phyloP scores from a whole-genome alignment of 2,113 vertebrate species.

The Dicerorhinus sumatrensis region DNA sequence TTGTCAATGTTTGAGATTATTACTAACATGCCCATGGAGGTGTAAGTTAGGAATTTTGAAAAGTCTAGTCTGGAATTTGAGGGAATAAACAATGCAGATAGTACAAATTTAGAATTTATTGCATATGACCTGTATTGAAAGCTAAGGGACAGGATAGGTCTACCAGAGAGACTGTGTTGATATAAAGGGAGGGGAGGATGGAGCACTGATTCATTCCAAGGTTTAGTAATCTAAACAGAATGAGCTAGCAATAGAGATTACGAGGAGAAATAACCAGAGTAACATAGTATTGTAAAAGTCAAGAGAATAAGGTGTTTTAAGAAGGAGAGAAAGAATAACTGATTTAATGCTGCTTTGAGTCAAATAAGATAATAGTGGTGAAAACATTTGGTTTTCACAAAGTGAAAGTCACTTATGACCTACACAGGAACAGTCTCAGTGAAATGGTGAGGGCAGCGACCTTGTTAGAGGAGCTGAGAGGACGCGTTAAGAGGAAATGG shows the following conservation, averaged over 20 bases:
- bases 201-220: background rate
- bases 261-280: background rate
- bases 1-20: background rate
- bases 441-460: background rate
- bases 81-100: background rate
- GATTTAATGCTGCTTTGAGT: background rate
- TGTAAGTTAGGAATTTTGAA: background rate
- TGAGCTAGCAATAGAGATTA: background rate
- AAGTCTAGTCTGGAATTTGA: background rate
- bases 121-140: background rate
- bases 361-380: background rate
- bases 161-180: background rate
- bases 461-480: background rate
- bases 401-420: background rate
- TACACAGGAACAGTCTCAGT: background rate
- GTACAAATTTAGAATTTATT: background rate
- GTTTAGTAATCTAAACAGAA: background rate
- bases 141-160: background rate
- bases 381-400: background rate
- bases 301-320: background rate
- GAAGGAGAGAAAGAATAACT: background rate
- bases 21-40: background rate
- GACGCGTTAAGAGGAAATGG: background rate
- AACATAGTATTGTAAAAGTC: background rate
- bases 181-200: rapidly evolving